These are phyloP conservation scores for Oscheius sp. DNA, from an alignment of 2,888 invertebrate species.

Conservation along the genomic window DNA sequence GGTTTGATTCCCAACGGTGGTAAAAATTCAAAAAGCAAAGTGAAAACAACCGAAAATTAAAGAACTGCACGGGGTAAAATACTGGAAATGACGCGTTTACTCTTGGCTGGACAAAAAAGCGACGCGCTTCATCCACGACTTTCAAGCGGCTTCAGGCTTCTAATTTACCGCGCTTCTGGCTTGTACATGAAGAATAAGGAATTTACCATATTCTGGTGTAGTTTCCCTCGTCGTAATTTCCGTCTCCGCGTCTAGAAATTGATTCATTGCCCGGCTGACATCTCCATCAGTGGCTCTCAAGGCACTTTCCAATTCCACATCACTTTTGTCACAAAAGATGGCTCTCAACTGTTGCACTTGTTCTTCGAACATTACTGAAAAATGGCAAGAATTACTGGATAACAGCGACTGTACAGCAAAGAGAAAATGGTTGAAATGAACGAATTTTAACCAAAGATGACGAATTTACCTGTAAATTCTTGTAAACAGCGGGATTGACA, in stretches of 20 bases:
- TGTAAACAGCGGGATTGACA: too few species aligned
- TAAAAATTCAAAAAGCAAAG: too few species aligned
- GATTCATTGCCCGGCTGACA: conserved; percentile 26
- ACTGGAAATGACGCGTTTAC: too few species aligned
- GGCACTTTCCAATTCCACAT: conserved; percentile 15
- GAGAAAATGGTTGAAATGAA: not conserved
- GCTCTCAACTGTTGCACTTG: not conserved
- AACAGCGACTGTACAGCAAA: not conserved
- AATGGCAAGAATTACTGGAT: not conserved
- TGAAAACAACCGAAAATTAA: too few species aligned
- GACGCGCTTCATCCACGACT: too few species aligned
- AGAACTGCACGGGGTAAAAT: too few species aligned
- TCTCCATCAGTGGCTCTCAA: conserved; percentile 20
- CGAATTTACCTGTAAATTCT: too few species aligned
- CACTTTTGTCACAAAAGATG: not conserved
- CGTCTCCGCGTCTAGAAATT: conserved; percentile 1
- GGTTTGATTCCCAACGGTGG: too few species aligned
- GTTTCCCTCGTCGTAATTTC: not conserved
- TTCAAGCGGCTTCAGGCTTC: too few species aligned
- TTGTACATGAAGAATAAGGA: not conserved
- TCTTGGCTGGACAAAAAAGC: too few species aligned
- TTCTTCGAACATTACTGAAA: conserved; percentile 6
- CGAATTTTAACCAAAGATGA: not conserved
- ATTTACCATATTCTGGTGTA: too few species aligned
- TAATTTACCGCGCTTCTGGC: not conserved